Conservation (phyloP, 2,888 invertebrate species). For the Macrosiphum euphorbiae region DNA sequence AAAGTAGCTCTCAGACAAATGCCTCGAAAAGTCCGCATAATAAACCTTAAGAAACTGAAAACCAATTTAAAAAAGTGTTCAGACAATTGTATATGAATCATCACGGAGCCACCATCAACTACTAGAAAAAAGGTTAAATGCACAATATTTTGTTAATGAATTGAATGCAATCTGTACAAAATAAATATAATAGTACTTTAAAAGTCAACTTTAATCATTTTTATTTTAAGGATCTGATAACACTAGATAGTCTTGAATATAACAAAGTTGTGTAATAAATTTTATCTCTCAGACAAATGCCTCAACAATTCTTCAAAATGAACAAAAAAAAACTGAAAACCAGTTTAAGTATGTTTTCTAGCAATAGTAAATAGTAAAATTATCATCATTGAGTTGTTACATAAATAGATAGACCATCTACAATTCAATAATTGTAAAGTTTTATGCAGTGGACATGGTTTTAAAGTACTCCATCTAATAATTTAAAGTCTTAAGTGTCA, state of each 20-base stretch:
- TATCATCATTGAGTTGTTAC: constrained; percentile 14
- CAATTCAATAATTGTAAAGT: neutral
- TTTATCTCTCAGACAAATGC: constrained; percentile 23
- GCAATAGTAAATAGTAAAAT: neutral
- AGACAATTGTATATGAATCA: constrained; percentile 38
- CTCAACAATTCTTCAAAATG: constrained; percentile 23
- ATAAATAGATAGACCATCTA: neutral
- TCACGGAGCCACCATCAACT: constrained; percentile 23
- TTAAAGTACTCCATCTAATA: no score
- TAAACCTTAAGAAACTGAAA: constrained; percentile 52
- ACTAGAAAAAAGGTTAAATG: neutral
- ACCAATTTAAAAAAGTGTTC: constrained; percentile 46
- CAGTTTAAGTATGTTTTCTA: constrained; percentile 10
- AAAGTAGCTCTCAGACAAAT: constrained; percentile 57
- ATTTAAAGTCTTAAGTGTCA: no score
- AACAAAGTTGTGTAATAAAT: neutral
- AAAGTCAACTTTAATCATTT: neutral
- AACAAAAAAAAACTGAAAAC: constrained; percentile 27
- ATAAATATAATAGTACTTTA: neutral
- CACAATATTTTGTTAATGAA: neutral
- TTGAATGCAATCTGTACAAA: neutral
- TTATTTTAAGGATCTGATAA: neutral
- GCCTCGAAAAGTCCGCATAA: constrained; percentile 50
- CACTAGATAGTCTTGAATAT: neutral
- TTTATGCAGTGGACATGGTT: no score